Evolutionary conservation across 2,888 invertebrate genomes (phyloP).

Genomic region (Protophormia terraenovae): DNA sequence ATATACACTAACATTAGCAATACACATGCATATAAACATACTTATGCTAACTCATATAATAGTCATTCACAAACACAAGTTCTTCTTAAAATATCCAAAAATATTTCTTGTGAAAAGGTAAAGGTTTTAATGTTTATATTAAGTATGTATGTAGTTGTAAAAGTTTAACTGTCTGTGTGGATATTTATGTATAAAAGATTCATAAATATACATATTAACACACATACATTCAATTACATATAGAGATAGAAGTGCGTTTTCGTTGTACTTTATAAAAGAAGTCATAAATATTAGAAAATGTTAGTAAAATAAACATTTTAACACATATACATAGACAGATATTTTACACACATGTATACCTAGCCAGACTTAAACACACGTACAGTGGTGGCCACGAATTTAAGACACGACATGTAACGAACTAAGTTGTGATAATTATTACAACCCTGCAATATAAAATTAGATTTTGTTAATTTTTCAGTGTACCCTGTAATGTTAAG

Average conservation of each 20-base stretch:
- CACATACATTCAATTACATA: neutral
- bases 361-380: neutral
- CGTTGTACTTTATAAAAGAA: constrained; percentile 45
- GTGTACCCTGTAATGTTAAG: no score
- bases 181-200: constrained; percentile 5
- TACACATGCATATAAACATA: neutral
- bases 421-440: no score
- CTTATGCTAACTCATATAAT: neutral
- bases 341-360: neutral
- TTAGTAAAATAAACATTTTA: constrained; percentile 42
- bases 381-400: no score
- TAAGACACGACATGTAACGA: no score
- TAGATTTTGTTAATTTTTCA: no score
- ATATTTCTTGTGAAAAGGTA: neutral
- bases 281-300: constrained; percentile 62
- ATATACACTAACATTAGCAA: neutral
- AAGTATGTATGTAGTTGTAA: neutral
- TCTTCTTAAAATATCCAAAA: constrained; percentile 1
- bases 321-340: neutral
- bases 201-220: neutral
- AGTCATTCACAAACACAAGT: neutral
- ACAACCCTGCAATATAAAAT: no score
- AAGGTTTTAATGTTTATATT: constrained; percentile 25
- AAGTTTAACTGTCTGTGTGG: neutral
- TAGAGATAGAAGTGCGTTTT: constrained; percentile 30